These are phyloP conservation scores for Chirona hameri DNA, from an alignment of 2,888 invertebrate species.

Conservation along the genomic window DNA sequence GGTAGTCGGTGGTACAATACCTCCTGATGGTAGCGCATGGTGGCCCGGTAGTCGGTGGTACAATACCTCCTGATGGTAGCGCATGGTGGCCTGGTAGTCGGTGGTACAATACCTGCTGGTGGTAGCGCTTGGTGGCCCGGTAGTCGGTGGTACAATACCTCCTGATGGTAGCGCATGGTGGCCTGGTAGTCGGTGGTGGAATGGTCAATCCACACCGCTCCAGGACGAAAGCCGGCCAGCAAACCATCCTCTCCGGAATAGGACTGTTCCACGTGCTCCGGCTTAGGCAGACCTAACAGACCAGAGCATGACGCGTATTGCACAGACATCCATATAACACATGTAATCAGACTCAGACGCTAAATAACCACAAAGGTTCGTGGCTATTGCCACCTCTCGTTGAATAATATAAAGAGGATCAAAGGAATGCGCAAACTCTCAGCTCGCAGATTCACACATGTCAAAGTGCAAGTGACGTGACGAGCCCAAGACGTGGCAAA, in stretches of 20 bases:
- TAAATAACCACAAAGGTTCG: background rate
- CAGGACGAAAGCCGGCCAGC: constrained; percentile 35
- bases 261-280: constrained; percentile 34
- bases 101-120: too few species aligned
- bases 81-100: too few species aligned
- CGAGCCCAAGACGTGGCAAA: too few species aligned
- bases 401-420: too few species aligned
- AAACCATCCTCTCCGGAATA: constrained; percentile 37
- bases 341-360: background rate
- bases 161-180: constrained; percentile 29
- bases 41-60: too few species aligned
- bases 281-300: constrained; percentile 36
- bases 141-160: too few species aligned
- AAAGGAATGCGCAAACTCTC: too few species aligned
- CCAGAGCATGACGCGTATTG: background rate
- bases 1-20: too few species aligned
- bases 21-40: too few species aligned
- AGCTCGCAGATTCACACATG: background rate
- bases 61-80: too few species aligned
- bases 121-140: too few species aligned
- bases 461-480: background rate
- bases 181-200: constrained; percentile 39
- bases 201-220: constrained; percentile 39
- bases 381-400: too few species aligned
- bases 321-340: background rate